Conservation (phyloP, 2,113 vertebrate genomes). For the Rhipidura dahli region DNA sequence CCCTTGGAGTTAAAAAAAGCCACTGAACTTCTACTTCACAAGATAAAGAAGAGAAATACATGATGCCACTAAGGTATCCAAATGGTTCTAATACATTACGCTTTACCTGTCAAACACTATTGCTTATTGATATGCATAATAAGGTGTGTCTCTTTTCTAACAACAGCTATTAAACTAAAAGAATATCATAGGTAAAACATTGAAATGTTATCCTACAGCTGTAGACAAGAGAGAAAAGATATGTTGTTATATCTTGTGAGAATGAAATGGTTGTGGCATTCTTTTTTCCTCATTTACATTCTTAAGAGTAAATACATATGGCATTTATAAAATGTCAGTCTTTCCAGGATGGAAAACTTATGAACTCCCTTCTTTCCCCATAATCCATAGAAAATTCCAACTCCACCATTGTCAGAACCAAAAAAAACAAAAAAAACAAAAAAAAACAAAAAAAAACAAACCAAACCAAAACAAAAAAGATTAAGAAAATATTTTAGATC, state of each 20-base stretch:
- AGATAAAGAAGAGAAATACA: not conserved
- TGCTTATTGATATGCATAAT: not conserved
- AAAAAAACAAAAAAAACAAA: not conserved
- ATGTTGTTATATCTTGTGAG: not conserved
- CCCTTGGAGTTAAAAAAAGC: slow-evolving; percentile 22
- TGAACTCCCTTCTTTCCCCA: not conserved
- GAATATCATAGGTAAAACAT: not conserved
- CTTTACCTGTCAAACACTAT: not conserved
- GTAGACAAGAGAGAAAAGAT: not conserved
- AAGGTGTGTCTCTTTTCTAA: not conserved
- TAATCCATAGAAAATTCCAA: not conserved
- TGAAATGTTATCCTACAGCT: not conserved
- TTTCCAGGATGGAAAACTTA: not conserved
- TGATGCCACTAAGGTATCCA: not conserved
- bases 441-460: not conserved
- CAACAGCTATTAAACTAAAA: not conserved
- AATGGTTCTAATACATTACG: not conserved
- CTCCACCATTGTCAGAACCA: not conserved
- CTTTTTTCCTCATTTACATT: not conserved
- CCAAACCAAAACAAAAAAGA: too few species aligned
- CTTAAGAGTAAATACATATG: not conserved
- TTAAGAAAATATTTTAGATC: not conserved
- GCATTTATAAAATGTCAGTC: not conserved
- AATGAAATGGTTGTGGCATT: not conserved
- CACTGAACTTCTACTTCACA: not conserved